Percentiles rank a stretch among this genome's conserved stretches.
Evolutionary conservation across 2,888 invertebrate genomes (phyloP).

Genomic region (Seira sanloemensis): DNA sequence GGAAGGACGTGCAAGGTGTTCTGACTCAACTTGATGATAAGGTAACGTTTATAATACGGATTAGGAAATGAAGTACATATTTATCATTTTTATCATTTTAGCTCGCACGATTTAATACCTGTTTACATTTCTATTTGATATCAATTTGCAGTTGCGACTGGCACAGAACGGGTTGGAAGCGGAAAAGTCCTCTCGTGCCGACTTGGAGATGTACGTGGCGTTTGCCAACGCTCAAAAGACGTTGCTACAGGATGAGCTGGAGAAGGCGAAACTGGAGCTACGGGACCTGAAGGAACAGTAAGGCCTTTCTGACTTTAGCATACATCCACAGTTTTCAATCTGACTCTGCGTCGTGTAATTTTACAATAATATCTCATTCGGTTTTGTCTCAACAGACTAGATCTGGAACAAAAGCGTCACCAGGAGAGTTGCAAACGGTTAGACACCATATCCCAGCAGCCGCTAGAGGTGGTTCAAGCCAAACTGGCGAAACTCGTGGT

Average conservation of each 20-base stretch:
- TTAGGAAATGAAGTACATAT: background rate
- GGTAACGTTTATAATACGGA: constrained; percentile 66
- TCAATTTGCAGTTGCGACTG: constrained; percentile 75
- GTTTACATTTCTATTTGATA: background rate
- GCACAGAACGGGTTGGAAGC: constrained; percentile 76
- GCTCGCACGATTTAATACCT: background rate
- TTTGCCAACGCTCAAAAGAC: constrained; percentile 78
- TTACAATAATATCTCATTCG: background rate
- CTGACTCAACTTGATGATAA: constrained; percentile 75
- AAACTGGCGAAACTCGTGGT: constrained; percentile 42
- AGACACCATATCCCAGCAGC: constrained; percentile 38
- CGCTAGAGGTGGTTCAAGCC: constrained; percentile 33
- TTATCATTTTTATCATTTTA: background rate
- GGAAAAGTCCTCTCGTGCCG: constrained; percentile 77
- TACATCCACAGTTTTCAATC: constrained; percentile 1
- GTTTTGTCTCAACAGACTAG: constrained; percentile 23
- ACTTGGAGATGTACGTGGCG: constrained; percentile 78
- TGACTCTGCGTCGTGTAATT: background rate
- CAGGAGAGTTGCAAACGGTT: constrained; percentile 34
- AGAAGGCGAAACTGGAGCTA: constrained; percentile 75
- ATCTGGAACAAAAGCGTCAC: constrained; percentile 33
- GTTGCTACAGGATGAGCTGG: constrained; percentile 77
- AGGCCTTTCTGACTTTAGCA: constrained; percentile 29
- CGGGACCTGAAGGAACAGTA: constrained; percentile 71
- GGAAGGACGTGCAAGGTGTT: constrained; percentile 74